Base-by-base conservation (phyloP, 2,113 vertebrate genomes). In the Istiophorus platypterus region DNA sequence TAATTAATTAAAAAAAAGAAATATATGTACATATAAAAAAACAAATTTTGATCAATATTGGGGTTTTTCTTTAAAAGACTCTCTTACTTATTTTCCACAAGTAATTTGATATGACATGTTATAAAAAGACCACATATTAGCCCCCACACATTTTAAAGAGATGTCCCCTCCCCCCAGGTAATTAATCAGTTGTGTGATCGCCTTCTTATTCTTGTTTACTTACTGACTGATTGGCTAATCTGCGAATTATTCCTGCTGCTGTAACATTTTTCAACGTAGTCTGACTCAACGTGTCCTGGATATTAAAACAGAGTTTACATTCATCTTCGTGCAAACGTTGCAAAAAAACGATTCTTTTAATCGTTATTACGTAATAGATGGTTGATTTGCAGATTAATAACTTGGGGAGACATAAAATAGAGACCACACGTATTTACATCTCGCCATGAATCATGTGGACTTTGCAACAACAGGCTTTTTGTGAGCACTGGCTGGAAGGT, bases 391-490 rank as follows among this genome's bases (percentile, higher is more conserved):
- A 14, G 5, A 45, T 78, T 39, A 42, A 63, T 58, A 22, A 45
- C 42, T 27, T 10, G 10, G 37, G 10, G 17, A 41, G 63, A 47
- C n/a, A 27, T 34, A 49, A 76, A 76, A 52, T 39, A 49, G 76
- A 80, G 26, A 58, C 49, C 17, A 29, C 37, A 29, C 69, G 73
- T 74, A 80, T 81, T 62, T 63, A 45, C 57, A 66, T 69, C n/a
- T 26, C 47, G 57, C 34, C 24, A 59, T 26, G 18, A 78, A 62
- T 75, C 54, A 72, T 12, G 37, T 8, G 37, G 37, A 39, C 7
- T 39, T 9, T 39, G 27, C 20, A 73, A 87, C 79, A 81, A 76
- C 20, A 13, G 22, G n/a, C 3, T 64, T n/a, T 74, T 85, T 80
- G 72, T 78, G 54, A 57, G 47, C 17, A 15, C 3, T 31, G 41